These are phyloP conservation scores for Dromius quadrimaculatus DNA, from an alignment of 2,888 invertebrate species.

Conservation along the genomic window DNA sequence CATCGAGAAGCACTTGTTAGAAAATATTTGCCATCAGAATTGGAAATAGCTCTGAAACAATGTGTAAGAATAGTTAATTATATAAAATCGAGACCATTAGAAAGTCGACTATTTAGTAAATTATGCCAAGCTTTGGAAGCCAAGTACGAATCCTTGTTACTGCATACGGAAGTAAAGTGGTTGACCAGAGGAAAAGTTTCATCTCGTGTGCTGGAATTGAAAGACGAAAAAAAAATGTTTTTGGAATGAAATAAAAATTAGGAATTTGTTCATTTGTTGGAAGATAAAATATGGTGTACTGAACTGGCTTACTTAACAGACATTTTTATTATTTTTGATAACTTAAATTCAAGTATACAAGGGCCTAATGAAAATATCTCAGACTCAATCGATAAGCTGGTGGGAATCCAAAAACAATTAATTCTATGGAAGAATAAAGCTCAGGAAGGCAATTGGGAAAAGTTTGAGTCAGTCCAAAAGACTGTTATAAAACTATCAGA, in stretches of 20 bases:
- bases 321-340: conserved; percentile 53
- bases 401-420: conserved; percentile 54
- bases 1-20: conserved; percentile 56
- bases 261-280: conserved; percentile 54
- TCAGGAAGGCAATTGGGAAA: conserved; percentile 52
- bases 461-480: conserved; percentile 53
- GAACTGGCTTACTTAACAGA: conserved; percentile 49
- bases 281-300: conserved; percentile 44
- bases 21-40: conserved; percentile 56
- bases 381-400: conserved; percentile 53
- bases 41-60: conserved; percentile 56
- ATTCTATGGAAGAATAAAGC: conserved; percentile 53
- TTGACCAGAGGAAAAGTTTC: conserved; percentile 55
- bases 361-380: conserved; percentile 53
- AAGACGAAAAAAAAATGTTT: conserved; percentile 54
- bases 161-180: conserved; percentile 56
- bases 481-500: conserved; percentile 52
- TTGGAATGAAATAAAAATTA: conserved; percentile 53
- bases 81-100: conserved; percentile 56
- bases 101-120: conserved; percentile 55
- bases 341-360: conserved; percentile 52
- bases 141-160: conserved; percentile 56
- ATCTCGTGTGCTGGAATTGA: conserved; percentile 55
- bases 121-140: conserved; percentile 56
- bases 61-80: conserved; percentile 57